Evolutionary conservation across 2,888 invertebrate genomes (phyloP).

Genomic region (Mellilla xanthometata): DNA sequence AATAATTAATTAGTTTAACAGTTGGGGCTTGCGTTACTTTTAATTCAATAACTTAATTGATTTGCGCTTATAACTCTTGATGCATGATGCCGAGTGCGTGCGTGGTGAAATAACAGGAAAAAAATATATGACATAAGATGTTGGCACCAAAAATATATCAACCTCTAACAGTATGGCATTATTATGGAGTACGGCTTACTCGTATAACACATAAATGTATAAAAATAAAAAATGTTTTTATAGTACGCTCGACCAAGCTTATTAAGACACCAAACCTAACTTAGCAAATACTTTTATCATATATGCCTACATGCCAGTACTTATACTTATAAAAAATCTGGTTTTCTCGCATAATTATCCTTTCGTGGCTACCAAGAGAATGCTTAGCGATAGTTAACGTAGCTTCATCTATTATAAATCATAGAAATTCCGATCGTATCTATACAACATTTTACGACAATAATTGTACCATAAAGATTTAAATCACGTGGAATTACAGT

Average conservation of each 20-base stretch:
- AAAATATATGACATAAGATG: not conserved
- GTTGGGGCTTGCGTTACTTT: conserved; percentile 15
- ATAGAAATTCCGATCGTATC: conserved; percentile 25
- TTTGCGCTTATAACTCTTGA: not conserved
- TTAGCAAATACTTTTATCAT: no score
- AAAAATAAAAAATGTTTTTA: no score
- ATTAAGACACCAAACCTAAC: no score
- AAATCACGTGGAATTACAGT: conserved; percentile 27
- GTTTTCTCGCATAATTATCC: no score
- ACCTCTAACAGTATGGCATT: not conserved
- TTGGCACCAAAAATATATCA: not conserved
- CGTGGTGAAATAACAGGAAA: conserved; percentile 16
- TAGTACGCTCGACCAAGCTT: no score
- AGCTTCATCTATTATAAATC: conserved; percentile 12
- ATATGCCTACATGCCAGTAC: no score
- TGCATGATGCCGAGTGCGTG: not conserved
- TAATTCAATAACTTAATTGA: conserved; percentile 7
- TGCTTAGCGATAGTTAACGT: no score
- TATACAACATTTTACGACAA: conserved; percentile 21
- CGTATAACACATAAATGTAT: no score
- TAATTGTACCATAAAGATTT: conserved; percentile 23
- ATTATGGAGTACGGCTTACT: no score
- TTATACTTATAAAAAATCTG: no score
- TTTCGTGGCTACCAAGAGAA: no score
- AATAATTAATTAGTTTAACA: conserved; percentile 52